A percentile compares a stretch with the other conserved stretches of the same genome.
Conservation (phyloP, 2,113 vertebrate genomes). For the Aptenodytes forsteri region DNA sequence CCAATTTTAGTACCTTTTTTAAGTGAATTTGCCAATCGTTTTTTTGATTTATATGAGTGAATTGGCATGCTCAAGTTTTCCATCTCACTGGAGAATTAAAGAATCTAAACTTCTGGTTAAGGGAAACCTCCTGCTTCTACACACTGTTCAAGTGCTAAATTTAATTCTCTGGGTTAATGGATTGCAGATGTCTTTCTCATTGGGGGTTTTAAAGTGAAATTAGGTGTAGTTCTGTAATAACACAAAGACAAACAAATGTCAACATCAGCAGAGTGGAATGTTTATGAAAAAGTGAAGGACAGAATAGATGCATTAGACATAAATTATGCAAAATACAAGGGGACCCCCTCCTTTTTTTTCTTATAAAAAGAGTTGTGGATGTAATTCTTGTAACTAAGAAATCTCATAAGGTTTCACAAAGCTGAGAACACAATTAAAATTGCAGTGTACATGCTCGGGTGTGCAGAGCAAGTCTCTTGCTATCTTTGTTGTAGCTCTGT, state of each 20-base stretch:
- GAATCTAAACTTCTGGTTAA: constrained; percentile 68
- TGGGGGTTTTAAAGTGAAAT: constrained; percentile 65
- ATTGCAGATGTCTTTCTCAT: constrained; percentile 65
- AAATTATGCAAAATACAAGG: neutral
- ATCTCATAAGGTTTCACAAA: neutral
- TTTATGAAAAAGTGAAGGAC: constrained; percentile 17
- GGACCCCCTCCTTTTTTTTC: neutral
- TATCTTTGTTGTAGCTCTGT: neutral
- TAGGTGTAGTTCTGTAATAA: constrained; percentile 62
- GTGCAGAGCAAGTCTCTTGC: neutral
- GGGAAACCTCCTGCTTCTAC: constrained; percentile 60
- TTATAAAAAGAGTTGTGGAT: neutral
- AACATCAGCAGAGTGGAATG: constrained; percentile 53
- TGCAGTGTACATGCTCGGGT: neutral
- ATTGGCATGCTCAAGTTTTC: constrained; percentile 52
- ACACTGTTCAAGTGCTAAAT: constrained; percentile 64
- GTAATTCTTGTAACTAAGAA: neutral
- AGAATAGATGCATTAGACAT: constrained; percentile 1
- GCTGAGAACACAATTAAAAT: neutral
- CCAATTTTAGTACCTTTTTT: neutral
- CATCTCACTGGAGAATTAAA: constrained; percentile 63
- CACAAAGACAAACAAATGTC: constrained; percentile 55
- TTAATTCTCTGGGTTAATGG: constrained; percentile 69
- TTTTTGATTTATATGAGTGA: constrained; percentile 58
- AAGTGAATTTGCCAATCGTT: neutral